phyloP scores from a whole-genome alignment of 2,888 invertebrate species.

The Cosmia trapezina region DNA sequence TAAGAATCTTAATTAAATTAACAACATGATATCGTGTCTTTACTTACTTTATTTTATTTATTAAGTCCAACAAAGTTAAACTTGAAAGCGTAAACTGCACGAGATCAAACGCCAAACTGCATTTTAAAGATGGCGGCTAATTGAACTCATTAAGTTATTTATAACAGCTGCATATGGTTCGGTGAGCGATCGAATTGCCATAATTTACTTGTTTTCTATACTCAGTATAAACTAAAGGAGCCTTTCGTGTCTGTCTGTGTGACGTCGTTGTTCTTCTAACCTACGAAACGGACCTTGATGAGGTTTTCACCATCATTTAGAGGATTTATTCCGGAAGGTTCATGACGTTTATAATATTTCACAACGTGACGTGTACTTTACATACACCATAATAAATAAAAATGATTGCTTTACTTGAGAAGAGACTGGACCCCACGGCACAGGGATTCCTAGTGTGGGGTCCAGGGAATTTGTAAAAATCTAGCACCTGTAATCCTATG shows the following conservation, averaged over 20 bases:
- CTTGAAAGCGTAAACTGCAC: constrained; percentile 54
- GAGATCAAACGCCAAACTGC: constrained; percentile 70
- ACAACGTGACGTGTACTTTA: no score
- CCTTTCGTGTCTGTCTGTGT: not conserved
- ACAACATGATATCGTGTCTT: constrained; percentile 6
- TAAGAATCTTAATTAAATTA: constrained; percentile 27
- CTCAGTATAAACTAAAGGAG: not conserved
- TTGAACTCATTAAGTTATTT: constrained; percentile 83
- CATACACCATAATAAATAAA: no score
- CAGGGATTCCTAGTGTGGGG: no score
- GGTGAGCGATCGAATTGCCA: constrained; percentile 75
- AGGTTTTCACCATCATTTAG: not conserved
- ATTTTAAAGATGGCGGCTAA: constrained; percentile 78
- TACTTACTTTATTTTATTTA: constrained; percentile 23
- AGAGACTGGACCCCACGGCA: no score
- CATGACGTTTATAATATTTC: no score
- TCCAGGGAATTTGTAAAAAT: no score
- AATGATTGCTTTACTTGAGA: no score
- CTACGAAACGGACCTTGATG: no score
- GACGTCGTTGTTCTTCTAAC: not conserved
- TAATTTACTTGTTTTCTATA: constrained; percentile 72
- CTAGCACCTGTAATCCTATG: no score
- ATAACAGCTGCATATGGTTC: constrained; percentile 77
- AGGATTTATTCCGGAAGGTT: not conserved
- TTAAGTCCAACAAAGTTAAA: constrained; percentile 39